These are phyloP conservation scores for Oryctes rhinoceros DNA, from an alignment of 1,140 invertebrate genomes.

Conservation along the genomic window DNA sequence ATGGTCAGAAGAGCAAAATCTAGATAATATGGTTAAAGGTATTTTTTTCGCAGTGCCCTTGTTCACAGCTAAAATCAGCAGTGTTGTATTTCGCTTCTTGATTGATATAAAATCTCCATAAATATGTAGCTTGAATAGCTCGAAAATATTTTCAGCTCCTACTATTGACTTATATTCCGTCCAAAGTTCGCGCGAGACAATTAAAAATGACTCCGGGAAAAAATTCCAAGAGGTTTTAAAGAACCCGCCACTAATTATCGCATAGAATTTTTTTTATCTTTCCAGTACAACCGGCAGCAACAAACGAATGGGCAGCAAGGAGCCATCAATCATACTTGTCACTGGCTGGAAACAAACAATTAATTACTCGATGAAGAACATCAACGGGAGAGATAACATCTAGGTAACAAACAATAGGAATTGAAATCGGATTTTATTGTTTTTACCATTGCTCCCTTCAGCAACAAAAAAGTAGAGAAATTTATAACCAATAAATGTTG, in stretches of 20 bases:
- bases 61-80: no score
- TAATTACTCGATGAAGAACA: neutral
- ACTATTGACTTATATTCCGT: neutral
- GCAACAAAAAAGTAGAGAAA: neutral
- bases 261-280: neutral
- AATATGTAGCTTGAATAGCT: no score
- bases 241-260: neutral
- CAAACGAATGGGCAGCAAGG: neutral
- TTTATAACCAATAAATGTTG: neutral
- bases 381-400: neutral
- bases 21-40: no score
- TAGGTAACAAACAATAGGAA: neutral
- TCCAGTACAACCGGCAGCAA: neutral
- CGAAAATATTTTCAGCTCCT: no score
- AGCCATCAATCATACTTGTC: conserved; percentile 12
- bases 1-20: no score
- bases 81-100: no score
- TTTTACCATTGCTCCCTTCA: neutral
- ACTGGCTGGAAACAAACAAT: conserved; percentile 1
- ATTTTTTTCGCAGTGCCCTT: no score
- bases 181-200: neutral
- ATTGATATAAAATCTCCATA: no score
- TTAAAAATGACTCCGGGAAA: neutral
- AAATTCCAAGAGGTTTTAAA: neutral
- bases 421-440: neutral